Evolutionary conservation across 2,888 invertebrate species (phyloP).

Genomic region (Nephrotoma guestfalica): DNA sequence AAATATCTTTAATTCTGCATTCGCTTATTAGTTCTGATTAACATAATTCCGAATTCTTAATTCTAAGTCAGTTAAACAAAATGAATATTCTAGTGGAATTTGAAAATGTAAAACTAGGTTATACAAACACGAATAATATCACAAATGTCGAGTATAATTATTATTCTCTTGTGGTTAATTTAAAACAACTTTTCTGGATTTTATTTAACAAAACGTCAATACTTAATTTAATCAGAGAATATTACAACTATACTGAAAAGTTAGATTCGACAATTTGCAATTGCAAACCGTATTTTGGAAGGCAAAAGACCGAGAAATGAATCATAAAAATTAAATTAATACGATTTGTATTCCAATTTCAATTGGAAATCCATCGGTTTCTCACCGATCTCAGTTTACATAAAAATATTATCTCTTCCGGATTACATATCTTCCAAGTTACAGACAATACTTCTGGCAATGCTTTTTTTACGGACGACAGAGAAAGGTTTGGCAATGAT

Average conservation of each 20-base stretch:
- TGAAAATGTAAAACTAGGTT: no score
- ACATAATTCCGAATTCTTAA: no score
- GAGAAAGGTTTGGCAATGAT: not conserved
- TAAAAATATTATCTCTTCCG: slow-evolving; percentile 1
- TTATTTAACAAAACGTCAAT: not conserved
- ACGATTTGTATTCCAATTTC: not conserved
- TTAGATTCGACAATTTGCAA: not conserved
- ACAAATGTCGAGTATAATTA: no score
- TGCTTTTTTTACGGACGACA: slow-evolving; percentile 5
- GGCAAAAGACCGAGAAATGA: not conserved
- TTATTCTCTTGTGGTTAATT: no score
- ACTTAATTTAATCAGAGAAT: not conserved
- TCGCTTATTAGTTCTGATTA: no score
- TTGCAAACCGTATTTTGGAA: not conserved
- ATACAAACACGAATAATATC: no score
- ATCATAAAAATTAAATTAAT: not conserved
- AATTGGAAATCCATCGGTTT: not conserved
- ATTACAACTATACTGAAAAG: not conserved
- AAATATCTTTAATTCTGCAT: no score
- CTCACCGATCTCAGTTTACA: not conserved
- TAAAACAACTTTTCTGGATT: no score
- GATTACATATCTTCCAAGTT: not conserved
- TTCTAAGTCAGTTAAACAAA: no score
- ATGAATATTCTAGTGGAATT: no score
- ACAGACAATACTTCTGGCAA: not conserved